Evolutionary conservation across 2,113 vertebrate species (phyloP).

Genomic region (Saccopteryx leptura): DNA sequence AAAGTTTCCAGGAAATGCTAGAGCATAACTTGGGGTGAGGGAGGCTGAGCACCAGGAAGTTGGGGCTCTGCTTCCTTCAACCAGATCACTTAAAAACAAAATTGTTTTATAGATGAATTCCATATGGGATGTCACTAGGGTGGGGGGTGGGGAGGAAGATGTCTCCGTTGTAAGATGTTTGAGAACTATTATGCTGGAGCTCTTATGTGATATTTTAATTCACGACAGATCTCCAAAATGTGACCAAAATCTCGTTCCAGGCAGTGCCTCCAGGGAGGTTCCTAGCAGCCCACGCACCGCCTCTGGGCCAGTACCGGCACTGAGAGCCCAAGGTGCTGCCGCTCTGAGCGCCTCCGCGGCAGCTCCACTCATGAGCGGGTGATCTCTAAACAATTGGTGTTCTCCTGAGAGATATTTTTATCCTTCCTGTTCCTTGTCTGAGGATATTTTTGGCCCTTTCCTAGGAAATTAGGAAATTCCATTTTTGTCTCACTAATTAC

Average conservation of each 20-base stretch:
- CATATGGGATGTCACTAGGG: background rate
- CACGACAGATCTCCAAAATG: constrained; percentile 9
- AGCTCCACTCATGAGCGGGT: background rate
- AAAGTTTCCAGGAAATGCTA: background rate
- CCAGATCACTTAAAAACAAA: background rate
- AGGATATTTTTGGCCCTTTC: constrained; percentile 77
- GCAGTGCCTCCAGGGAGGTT: background rate
- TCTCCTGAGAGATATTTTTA: constrained; percentile 74
- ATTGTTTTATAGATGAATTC: background rate
- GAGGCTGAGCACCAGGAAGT: background rate
- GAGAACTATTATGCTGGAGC: background rate
- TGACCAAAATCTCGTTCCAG: background rate
- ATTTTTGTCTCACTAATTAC: constrained; percentile 73
- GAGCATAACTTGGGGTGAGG: background rate
- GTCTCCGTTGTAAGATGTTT: background rate
- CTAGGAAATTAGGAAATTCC: constrained; percentile 76
- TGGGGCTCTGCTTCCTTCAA: background rate
- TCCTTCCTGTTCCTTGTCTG: constrained; percentile 79
- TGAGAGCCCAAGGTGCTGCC: background rate
- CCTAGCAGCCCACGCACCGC: background rate
- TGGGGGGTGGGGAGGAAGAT: background rate
- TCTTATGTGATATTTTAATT: background rate
- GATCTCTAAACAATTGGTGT: constrained; percentile 65
- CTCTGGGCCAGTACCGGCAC: background rate
- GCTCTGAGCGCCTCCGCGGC: background rate